phyloP scores from a whole-genome alignment of 2,888 invertebrate genomes.

The Actias luna region DNA sequence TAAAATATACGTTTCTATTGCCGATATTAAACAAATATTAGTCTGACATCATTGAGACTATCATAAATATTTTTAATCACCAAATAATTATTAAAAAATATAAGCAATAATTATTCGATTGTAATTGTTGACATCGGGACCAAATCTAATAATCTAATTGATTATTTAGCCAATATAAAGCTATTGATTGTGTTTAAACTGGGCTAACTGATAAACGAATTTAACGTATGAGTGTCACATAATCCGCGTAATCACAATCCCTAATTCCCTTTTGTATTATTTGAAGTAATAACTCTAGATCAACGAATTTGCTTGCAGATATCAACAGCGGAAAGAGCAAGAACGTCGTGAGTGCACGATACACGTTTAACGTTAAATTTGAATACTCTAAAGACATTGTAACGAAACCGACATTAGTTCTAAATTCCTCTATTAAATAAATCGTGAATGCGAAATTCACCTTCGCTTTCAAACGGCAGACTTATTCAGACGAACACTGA shows the following conservation, averaged over 20 bases:
- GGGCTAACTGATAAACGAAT: too few relatives aligned
- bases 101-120: too few relatives aligned
- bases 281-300: neutral
- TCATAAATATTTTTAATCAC: too few relatives aligned
- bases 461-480: neutral
- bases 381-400: neutral
- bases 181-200: too few relatives aligned
- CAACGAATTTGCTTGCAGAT: slow-evolving; percentile 65
- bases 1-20: too few relatives aligned
- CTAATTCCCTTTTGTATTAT: neutral
- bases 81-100: too few relatives aligned
- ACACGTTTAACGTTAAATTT: slow-evolving; percentile 81
- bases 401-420: neutral
- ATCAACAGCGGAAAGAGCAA: slow-evolving; percentile 87
- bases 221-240: too few relatives aligned
- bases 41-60: too few relatives aligned
- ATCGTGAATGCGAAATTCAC: neutral
- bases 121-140: too few relatives aligned
- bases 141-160: too few relatives aligned
- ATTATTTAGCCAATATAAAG: too few relatives aligned
- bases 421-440: neutral
- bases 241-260: neutral
- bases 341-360: slow-evolving; percentile 88
- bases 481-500: neutral
- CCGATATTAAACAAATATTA: too few relatives aligned